These are phyloP conservation scores for Piscicola geometra DNA, from an alignment of 2,888 invertebrate species.

Conservation along the genomic window DNA sequence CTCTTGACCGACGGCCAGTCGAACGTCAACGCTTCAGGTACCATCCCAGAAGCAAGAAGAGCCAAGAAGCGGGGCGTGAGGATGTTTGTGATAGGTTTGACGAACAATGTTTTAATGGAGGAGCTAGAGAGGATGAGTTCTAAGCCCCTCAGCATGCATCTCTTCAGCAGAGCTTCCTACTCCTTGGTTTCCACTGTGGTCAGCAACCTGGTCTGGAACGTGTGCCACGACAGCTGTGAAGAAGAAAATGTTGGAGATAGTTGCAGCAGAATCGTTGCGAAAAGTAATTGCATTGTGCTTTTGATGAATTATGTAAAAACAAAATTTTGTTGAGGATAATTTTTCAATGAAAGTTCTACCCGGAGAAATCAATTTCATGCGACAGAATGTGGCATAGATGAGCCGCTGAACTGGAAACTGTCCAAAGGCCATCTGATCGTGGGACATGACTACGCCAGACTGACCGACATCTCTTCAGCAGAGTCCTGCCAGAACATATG, in stretches of 20 bases:
- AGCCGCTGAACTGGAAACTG: not conserved
- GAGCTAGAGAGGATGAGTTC: slow-evolving; percentile 31
- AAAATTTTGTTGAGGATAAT: too few relatives aligned
- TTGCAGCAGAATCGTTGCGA: too few relatives aligned
- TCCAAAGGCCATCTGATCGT: slow-evolving; percentile 17
- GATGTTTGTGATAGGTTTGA: slow-evolving; percentile 34
- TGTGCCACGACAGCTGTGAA: slow-evolving; percentile 30
- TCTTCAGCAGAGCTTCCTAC: slow-evolving; percentile 28
- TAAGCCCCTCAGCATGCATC: slow-evolving; percentile 31
- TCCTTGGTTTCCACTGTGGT: slow-evolving; percentile 26
- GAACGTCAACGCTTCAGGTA: slow-evolving; percentile 6
- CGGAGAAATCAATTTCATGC: too few relatives aligned
- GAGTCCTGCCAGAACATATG: slow-evolving; percentile 31
- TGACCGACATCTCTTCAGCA: slow-evolving; percentile 27
- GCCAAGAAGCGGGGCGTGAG: slow-evolving; percentile 24
- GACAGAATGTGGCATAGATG: not conserved
- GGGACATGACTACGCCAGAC: slow-evolving; percentile 35
- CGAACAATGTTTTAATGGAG: not conserved
- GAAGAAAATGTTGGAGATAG: too few relatives aligned
- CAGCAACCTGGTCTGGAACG: slow-evolving; percentile 35
- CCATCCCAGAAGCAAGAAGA: slow-evolving; percentile 17
- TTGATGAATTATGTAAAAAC: too few relatives aligned
- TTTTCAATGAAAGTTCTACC: too few relatives aligned
- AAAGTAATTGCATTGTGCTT: too few relatives aligned
- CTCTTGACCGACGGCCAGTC: slow-evolving; percentile 29